These are phyloP conservation scores for Agelastica alni DNA, from an alignment of 2,888 invertebrate genomes.

Conservation along the genomic window DNA sequence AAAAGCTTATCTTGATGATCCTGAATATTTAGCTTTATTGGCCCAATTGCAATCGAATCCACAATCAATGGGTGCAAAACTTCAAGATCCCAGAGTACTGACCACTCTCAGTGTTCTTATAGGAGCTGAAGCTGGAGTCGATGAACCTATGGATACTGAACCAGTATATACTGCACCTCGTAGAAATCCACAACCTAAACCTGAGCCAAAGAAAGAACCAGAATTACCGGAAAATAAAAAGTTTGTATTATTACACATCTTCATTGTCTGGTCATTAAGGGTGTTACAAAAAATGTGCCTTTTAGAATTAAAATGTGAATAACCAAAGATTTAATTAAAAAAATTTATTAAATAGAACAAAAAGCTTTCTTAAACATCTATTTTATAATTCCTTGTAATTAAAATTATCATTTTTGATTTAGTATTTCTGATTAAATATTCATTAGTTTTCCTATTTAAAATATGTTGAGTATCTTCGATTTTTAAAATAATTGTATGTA, in stretches of 20 bases:
- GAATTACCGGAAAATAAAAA: conserved; percentile 67
- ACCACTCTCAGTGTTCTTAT: conserved; percentile 72
- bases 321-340: no score
- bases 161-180: conserved; percentile 56
- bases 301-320: no score
- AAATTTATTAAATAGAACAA: no score
- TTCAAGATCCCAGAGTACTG: conserved; percentile 70
- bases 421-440: no score
- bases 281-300: no score
- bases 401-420: no score
- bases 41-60: conserved; percentile 71
- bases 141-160: conserved; percentile 63
- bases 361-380: no score
- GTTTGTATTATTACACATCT: conserved; percentile 9
- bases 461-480: background rate
- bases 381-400: no score
- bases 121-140: conserved; percentile 47
- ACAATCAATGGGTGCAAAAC: conserved; percentile 58
- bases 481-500: background rate
- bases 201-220: conserved; percentile 60
- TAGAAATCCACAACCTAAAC: conserved; percentile 56
- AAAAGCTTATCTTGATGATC: conserved; percentile 72
- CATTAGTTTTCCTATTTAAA: no score
- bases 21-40: conserved; percentile 69
- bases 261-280: no score